A percentile compares a stretch with the other conserved stretches of the same genome.
phyloP scores from a whole-genome alignment of 2,113 vertebrate species.

The Cyanoramphus novaezelandiae region DNA sequence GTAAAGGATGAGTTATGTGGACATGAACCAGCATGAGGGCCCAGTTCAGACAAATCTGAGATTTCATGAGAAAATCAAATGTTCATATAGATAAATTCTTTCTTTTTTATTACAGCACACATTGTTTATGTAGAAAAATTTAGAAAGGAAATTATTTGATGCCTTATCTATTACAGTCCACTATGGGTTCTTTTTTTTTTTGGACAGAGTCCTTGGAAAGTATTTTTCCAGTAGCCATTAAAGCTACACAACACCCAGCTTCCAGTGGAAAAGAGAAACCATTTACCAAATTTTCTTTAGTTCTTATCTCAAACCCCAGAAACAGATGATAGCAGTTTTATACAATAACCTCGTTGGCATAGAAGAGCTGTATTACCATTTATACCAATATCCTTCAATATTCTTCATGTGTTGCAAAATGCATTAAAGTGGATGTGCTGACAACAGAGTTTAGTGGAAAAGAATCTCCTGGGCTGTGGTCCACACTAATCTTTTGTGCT shows the following conservation, averaged over 20 bases:
- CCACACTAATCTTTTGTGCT: background rate
- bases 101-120: background rate
- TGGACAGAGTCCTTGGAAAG: background rate
- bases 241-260: background rate
- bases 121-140: slow-evolving; percentile 29
- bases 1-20: slow-evolving; percentile 79
- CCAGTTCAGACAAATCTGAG: slow-evolving; percentile 47
- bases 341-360: background rate
- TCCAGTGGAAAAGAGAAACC: background rate
- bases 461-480: background rate
- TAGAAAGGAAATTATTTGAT: background rate
- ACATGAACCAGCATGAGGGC: slow-evolving; percentile 67
- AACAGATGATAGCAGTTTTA: background rate
- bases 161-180: background rate
- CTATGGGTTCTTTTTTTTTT: background rate
- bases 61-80: slow-evolving; percentile 63
- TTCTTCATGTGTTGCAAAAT: background rate
- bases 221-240: background rate
- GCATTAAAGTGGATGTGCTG: background rate
- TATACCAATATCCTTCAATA: background rate
- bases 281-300: background rate
- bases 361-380: background rate
- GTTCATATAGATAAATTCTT: background rate
- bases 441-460: background rate
- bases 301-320: background rate